Evolutionary conservation across 1,140 invertebrate genomes (phyloP), one percentile per base, ranked within the genome.

Genomic region (Phenacoccus solenopsis): DNA sequence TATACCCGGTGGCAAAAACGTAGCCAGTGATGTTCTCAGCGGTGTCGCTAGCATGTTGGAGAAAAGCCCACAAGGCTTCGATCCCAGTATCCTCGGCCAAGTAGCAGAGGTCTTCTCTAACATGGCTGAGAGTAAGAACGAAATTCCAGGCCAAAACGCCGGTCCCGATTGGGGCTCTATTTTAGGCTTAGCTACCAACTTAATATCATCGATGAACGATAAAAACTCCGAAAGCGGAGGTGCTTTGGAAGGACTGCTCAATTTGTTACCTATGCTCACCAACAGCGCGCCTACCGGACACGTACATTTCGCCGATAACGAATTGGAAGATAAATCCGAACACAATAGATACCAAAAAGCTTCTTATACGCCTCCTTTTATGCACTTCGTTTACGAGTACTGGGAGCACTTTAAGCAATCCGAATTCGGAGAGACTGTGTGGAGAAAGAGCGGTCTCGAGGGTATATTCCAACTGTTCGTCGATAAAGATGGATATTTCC

Each of bases 361-460:
- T n/a, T 71, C 75, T 5, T 86, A 87, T 72, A 77, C 90, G 71
- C 88, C 89, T 0, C 89, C 89, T 0, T 82, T 90, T 74, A 74
- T 91, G 35, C 89, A 90, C 74, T 87, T 86, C 69, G 73, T 85
- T 0, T 88, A 90, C 75, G 77, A 90, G 0, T 84, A 88, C 74
- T 90, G 88, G 85, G 88, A 90, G 72, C 84, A 90, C 59, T 90
- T 91, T 75, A 86, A 87, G 4, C 86, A 87, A 75, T 90, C 89
- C 0, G 88, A 91, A 73, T 78, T 90, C 0, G 89, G 88, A 0
- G 85, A 85, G 73, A 84, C 85, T 0, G 75, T 90, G 1, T 88
- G 88, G 82, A 83, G 86, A 70, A 89, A 86, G 59, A 85, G 88
- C 5, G 89, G 89, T 0, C 78, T 89, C 0, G 83, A 85, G 49